phyloP scores from a whole-genome alignment of 1,140 invertebrate genomes.

The Mercenaria mercenaria region DNA sequence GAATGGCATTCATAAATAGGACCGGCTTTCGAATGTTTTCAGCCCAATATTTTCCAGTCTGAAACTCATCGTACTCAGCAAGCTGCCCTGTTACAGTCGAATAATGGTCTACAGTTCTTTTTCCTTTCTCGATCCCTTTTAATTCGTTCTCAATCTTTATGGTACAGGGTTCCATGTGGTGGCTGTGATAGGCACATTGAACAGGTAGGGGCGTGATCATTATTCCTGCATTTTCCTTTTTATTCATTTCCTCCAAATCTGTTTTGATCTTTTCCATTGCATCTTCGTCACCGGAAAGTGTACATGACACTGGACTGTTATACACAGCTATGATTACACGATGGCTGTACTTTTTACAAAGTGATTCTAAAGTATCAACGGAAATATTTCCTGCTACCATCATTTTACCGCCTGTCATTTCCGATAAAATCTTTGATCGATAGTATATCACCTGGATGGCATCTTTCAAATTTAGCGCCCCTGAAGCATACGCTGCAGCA shows the following conservation, averaged over 20 bases:
- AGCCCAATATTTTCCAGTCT: conserved; percentile 27
- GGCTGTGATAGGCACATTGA: conserved; percentile 77
- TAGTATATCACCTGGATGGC: conserved; percentile 70
- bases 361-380: conserved; percentile 53
- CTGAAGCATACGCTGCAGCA: conserved; percentile 67
- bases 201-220: conserved; percentile 30
- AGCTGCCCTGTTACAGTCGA: conserved; percentile 29
- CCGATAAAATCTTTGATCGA: conserved; percentile 54
- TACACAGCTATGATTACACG: conserved; percentile 71
- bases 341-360: not conserved
- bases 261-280: conserved; percentile 44
- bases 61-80: not conserved
- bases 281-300: conserved; percentile 74
- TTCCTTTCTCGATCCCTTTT: not conserved
- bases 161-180: conserved; percentile 71
- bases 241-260: not conserved
- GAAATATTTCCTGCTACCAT: conserved; percentile 63
- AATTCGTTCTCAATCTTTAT: conserved; percentile 54
- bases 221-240: conserved; percentile 10
- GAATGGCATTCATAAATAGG: not conserved
- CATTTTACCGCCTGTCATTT: conserved; percentile 66
- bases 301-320: conserved; percentile 73
- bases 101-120: conserved; percentile 63
- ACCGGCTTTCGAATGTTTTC: conserved; percentile 30
- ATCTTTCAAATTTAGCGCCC: conserved; percentile 58